These are phyloP conservation scores for Hippasteria phrygiana DNA, from an alignment of 53 echinoderm and acorn worm genomes.

Conservation along the genomic window DNA sequence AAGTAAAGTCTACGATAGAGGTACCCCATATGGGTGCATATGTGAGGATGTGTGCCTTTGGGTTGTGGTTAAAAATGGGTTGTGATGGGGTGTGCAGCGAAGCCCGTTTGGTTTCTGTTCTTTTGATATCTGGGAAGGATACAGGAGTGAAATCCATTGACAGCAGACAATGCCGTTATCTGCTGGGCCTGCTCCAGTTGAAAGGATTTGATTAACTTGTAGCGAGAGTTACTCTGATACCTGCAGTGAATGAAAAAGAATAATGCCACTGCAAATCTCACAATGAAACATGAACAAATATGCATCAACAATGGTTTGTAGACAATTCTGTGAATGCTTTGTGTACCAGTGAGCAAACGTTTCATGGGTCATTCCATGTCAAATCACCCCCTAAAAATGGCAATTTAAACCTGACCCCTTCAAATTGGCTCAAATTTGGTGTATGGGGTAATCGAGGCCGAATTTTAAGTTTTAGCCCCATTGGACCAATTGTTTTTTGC, in stretches of 20 bases:
- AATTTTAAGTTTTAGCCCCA: too few relatives aligned
- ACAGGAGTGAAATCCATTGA: conserved; percentile 95
- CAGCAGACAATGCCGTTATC: conserved; percentile 81
- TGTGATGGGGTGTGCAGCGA: not conserved
- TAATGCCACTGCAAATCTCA: not conserved
- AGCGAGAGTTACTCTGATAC: conserved; percentile 79
- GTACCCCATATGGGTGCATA: too few relatives aligned
- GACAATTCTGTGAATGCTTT: not conserved
- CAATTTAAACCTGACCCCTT: too few relatives aligned
- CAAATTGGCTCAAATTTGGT: too few relatives aligned
- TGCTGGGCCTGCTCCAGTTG: conserved; percentile 81
- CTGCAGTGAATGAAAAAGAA: conserved; percentile 31
- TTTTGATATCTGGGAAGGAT: conserved; percentile 64
- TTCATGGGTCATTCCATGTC: too few relatives aligned
- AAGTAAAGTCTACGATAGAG: too few relatives aligned
- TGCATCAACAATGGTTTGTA: not conserved
- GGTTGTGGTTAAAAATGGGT: not conserved
- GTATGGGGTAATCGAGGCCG: too few relatives aligned
- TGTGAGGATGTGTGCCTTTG: too few relatives aligned
- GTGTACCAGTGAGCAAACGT: too few relatives aligned
- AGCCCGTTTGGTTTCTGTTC: too few relatives aligned
- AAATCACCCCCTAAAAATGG: too few relatives aligned
- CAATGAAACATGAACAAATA: not conserved
- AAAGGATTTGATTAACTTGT: conserved; percentile 85
- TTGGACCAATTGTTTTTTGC: too few relatives aligned